Conservation (phyloP, 2,888 invertebrate genomes). For the Sesia apiformis region DNA sequence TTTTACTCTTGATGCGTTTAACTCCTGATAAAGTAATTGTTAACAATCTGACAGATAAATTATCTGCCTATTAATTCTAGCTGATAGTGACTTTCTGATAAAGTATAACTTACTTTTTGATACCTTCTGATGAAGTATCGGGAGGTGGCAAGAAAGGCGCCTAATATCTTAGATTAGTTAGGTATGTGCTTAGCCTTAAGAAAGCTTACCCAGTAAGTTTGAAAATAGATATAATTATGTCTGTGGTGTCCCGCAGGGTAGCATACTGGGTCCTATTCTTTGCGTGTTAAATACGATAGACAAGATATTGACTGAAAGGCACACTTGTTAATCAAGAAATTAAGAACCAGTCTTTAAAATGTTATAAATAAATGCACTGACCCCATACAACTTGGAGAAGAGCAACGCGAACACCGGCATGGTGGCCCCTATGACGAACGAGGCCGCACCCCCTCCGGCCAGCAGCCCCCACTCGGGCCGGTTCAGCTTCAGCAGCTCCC, state of each 20-base stretch:
- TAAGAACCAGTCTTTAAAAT: background rate
- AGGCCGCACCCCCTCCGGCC: constrained; percentile 69
- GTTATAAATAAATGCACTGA: constrained; percentile 29
- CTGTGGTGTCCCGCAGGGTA: too few relatives aligned
- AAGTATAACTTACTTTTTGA: background rate
- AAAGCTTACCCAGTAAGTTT: background rate
- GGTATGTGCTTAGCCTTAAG: too few relatives aligned
- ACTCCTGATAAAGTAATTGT: too few relatives aligned
- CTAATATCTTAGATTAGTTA: background rate
- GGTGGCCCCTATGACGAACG: constrained; percentile 78
- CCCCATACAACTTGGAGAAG: constrained; percentile 79
- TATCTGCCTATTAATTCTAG: too few relatives aligned
- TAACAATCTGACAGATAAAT: too few relatives aligned
- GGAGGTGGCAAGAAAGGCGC: too few relatives aligned
- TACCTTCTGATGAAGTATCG: too few relatives aligned
- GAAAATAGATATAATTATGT: background rate
- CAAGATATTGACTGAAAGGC: background rate
- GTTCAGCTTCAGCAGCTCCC: constrained; percentile 73
- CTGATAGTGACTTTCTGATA: background rate
- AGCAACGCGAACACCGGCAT: constrained; percentile 80
- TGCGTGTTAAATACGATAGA: background rate
- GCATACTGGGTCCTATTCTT: too few relatives aligned
- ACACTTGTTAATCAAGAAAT: background rate
- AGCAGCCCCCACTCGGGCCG: constrained; percentile 77
- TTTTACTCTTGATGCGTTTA: too few relatives aligned